Evolutionary conservation across 2,113 vertebrate genomes (phyloP), one percentile per base, ranked within the genome.

Genomic region (Patagioenas fasciata): DNA sequence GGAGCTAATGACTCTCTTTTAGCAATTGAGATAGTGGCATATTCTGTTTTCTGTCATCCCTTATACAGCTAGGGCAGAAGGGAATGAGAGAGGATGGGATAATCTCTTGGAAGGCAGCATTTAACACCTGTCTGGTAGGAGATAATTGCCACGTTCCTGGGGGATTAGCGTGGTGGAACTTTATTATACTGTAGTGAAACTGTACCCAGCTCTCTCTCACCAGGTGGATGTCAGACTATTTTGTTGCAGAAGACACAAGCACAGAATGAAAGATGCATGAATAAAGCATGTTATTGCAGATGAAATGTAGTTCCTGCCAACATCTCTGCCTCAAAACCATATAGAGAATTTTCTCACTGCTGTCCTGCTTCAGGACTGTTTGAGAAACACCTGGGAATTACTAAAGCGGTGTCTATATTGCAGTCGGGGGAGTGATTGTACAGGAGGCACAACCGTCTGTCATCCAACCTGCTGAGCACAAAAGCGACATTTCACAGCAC

Each of bases 21-120:
- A 40, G 80, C 67, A 70, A 42, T 18, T 62, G 87, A 94, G 89
- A 94, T 82, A 93, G 90, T 8, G 61, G 58, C 23, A 81, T 83
- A 70, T 66, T 85, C 74, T 78, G 78, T 96, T 96, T 96, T 51
- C 56, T 64, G 7, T 72, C 86, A 87, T 93, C 86, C 84, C 72
- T 51, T 17, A 79, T 91, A 48, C 83, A 93, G 90, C 79, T 17
- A 10, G 91, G 64, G 66, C 86, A 88, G 93, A 21, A 74, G 80
- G 67, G 71, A 87, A 61, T 29, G 75, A 88, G 87, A 87, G 83
- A 83, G 92, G 84, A 69, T 4, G 48, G 94, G 72, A 89, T 96
- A 96, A 97, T 97, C 95, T 94, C 88, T 38, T 15, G 79, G 88
- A 97, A 95, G 81, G 57, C 84, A 85, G 88, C 69, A 23, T 92